phyloP scores from a whole-genome alignment of 2,113 vertebrate species.

The Anarrhichthys ocellatus region DNA sequence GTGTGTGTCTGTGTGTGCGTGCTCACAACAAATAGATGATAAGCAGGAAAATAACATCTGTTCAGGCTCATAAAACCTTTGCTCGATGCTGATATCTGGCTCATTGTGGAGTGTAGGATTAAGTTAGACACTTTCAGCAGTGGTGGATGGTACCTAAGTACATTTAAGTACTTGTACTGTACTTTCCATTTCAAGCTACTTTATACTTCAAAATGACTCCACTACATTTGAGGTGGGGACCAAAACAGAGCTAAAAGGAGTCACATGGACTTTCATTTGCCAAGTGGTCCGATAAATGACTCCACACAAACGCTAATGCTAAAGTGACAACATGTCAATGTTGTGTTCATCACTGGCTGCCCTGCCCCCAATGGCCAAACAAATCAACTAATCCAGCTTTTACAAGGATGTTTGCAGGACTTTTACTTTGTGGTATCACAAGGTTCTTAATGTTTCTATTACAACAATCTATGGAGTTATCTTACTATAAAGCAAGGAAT shows the following conservation, averaged over 20 bases:
- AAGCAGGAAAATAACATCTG: conserved; percentile 54
- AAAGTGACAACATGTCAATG: neutral
- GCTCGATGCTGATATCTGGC: conserved; percentile 29
- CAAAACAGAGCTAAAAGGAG: neutral
- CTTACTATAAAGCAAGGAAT: no score
- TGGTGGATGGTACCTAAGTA: neutral
- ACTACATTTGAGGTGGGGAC: neutral
- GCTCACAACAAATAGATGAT: conserved; percentile 46
- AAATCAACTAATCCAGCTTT: neutral
- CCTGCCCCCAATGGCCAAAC: neutral
- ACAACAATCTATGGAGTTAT: neutral
- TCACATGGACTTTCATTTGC: neutral
- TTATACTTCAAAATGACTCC: neutral
- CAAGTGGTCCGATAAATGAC: neutral
- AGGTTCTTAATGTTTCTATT: neutral
- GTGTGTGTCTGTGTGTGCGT: neutral
- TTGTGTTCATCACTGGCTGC: neutral
- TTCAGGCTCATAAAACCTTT: conserved; percentile 45
- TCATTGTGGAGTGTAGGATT: conserved; percentile 22
- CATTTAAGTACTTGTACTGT: neutral
- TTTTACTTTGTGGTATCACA: neutral
- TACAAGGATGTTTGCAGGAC: neutral
- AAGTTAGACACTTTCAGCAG: conserved; percentile 16
- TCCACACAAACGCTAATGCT: neutral
- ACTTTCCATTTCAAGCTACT: neutral